These are phyloP conservation scores for Pharmacophagus antenor DNA, from an alignment of 2,888 invertebrate species.

Conservation along the genomic window DNA sequence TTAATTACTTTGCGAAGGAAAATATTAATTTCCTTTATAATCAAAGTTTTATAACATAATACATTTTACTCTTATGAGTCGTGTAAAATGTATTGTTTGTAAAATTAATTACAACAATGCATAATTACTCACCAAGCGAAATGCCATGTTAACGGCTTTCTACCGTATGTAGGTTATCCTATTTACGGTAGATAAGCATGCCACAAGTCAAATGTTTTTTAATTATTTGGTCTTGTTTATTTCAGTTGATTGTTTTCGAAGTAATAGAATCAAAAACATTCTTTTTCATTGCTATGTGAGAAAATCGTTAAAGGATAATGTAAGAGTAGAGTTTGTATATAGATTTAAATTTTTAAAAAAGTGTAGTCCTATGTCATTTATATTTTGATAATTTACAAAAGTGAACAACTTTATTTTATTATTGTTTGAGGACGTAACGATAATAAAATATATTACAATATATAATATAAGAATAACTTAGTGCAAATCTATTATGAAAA, in stretches of 20 bases:
- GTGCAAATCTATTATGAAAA: too few species aligned
- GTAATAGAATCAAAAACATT: neutral
- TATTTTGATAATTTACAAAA: neutral
- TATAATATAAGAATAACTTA: neutral
- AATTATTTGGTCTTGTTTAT: too few species aligned
- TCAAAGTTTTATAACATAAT: too few species aligned
- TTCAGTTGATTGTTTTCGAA: too few species aligned
- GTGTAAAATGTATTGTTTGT: neutral
- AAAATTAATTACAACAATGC: neutral
- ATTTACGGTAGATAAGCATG: neutral
- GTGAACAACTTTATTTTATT: too few species aligned
- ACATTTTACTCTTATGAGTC: too few species aligned
- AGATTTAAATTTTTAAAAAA: neutral
- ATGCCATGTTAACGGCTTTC: neutral
- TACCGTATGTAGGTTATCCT: neutral
- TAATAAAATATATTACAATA: neutral
- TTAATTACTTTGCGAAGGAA: too few species aligned
- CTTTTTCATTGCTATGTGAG: neutral
- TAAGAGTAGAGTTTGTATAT: too few species aligned
- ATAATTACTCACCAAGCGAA: neutral
- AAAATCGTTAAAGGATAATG: too few species aligned
- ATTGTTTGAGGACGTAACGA: neutral
- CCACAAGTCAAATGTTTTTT: neutral
- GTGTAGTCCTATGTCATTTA: neutral
- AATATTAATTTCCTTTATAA: too few species aligned